Evolutionary conservation across 2,797 vertebrate species (phyloP).

Genomic region (Mormyrops boulengeri): DNA sequence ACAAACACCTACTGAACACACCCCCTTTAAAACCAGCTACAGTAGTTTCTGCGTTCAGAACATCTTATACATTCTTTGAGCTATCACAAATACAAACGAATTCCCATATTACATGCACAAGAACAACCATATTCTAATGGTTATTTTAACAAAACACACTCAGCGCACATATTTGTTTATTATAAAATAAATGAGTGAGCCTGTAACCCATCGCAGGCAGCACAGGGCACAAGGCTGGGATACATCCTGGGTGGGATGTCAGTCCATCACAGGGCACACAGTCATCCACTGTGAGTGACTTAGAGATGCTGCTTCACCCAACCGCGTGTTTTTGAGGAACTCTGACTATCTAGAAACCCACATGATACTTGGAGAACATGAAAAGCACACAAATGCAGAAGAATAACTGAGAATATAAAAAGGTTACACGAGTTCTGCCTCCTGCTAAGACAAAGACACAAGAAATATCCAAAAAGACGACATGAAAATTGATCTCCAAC

Average conservation of each 20-base stretch:
- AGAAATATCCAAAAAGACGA: background rate
- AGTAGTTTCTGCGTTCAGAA: background rate
- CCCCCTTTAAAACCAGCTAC: background rate
- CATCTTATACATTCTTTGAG: background rate
- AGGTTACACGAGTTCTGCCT: background rate
- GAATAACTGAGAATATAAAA: background rate
- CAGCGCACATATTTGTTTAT: background rate
- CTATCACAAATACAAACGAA: background rate
- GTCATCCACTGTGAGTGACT: background rate
- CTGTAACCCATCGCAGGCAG: background rate
- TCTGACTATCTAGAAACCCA: background rate
- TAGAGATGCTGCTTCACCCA: background rate
- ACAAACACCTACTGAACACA: background rate
- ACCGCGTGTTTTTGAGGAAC: background rate
- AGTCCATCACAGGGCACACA: background rate
- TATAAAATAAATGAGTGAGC: background rate
- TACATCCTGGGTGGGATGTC: background rate
- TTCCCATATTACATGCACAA: background rate
- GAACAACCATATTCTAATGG: background rate
- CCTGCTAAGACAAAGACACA: background rate
- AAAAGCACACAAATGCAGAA: background rate
- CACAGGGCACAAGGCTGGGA: background rate
- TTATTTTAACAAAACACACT: background rate
- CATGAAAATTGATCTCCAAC: background rate
- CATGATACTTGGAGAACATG: background rate